Evolutionary conservation across 2,113 vertebrate species (phyloP), one percentile per base, ranked within the genome.

Genomic region (Gadus chalcogrammus): DNA sequence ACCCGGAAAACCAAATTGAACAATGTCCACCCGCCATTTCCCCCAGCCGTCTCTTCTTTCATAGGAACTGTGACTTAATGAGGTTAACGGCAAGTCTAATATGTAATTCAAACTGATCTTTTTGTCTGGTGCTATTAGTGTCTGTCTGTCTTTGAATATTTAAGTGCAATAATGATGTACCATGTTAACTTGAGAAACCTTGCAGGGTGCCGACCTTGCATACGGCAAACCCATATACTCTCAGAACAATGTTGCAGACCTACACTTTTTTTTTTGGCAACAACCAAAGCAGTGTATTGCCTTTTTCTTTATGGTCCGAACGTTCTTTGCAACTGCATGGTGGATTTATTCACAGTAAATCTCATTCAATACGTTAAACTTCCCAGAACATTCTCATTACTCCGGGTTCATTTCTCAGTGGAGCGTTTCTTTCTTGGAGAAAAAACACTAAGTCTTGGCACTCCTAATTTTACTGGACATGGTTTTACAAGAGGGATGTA

Each of bases 121-220:
- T 22, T 84, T 75, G 61, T 59, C 27, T 81, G 65, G 67, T 76
- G 75, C 18, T 73, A 35, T 16, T 9, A 52, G 42, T 86, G 70
- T 68, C 71, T 77, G 70, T 68, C 70, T 77, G 59, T 75, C 67
- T 80, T 74, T 85, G 59, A 89, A 69, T 88, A 22, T 81, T 72
- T 53, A 90, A 74, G 87, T 92, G 89, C 88, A 90, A 92, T 92
- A 92, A 81, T 67, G 71, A 71, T 70, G 67, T 81, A 80, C 20
- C 61, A 75, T 75, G 78, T 85, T 90, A 86, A 88, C 83, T 88
- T 88, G 85, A 91, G 72, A 79, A 77, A 68, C 68, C 74, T 75
- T 70, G 64, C 5, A 71, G 72, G 79, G 8, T 48, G 42, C 42
- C 42, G 9, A 81, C 71, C 70, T 35, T n/a, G 70, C 71, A 77